A percentile compares a stretch with the other conserved stretches of the same genome.
phyloP scores from a whole-genome alignment of 2,888 invertebrate species.

The Lithodes maja region DNA sequence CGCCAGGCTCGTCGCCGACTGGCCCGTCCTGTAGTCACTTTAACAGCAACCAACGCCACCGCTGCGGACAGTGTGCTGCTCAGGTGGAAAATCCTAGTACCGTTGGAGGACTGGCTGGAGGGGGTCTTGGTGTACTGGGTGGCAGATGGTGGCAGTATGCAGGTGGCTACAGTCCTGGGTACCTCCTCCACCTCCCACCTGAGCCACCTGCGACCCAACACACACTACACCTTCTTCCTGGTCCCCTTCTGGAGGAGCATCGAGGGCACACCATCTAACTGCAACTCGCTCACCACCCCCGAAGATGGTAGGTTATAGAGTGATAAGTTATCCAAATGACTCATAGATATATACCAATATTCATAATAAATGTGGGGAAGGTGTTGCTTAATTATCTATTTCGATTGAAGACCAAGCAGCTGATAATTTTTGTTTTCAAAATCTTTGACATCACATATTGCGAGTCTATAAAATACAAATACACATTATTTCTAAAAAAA shows the following conservation, averaged over 20 bases:
- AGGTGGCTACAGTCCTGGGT: constrained; percentile 81
- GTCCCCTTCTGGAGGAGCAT: constrained; percentile 91
- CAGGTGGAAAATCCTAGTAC: constrained; percentile 83
- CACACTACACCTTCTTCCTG: constrained; percentile 80
- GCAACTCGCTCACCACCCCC: constrained; percentile 87
- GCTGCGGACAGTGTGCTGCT: constrained; percentile 87
- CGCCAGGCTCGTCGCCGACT: constrained; percentile 59
- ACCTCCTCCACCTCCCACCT: constrained; percentile 82
- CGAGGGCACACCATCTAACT: constrained; percentile 94
- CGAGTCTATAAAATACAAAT: too few relatives aligned
- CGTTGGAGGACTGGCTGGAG: constrained; percentile 78
- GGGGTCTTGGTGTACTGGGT: constrained; percentile 82
- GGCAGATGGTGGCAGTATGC: constrained; percentile 39
- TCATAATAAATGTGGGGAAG: background rate
- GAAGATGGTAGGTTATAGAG: constrained; percentile 81
- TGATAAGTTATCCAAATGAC: background rate
- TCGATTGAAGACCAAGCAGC: too few relatives aligned
- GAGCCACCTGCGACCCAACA: constrained; percentile 85
- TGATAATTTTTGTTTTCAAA: too few relatives aligned
- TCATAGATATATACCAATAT: background rate
- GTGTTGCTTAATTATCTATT: background rate
- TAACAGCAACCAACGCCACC: constrained; percentile 80
- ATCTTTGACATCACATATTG: too few relatives aligned
- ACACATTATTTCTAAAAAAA: too few relatives aligned
- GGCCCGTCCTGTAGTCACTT: constrained; percentile 77